Evolutionary conservation across 2,888 invertebrate species (phyloP).

Genomic region (Ecdyonurus torrentis): DNA sequence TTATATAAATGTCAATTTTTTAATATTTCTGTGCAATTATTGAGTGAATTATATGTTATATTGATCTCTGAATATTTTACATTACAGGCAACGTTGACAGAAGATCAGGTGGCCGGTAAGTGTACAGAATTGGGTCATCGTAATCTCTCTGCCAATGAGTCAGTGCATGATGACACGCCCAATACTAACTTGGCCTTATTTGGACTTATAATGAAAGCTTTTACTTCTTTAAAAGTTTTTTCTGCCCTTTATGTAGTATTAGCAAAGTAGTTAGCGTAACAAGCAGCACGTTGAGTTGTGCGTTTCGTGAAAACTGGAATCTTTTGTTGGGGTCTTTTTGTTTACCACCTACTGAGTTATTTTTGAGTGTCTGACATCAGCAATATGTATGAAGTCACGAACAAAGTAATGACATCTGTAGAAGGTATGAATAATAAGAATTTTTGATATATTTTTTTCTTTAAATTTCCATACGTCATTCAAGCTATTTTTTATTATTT

Average conservation of each 20-base stretch:
- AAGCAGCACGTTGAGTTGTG: background rate
- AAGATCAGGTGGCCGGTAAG: conserved; percentile 87
- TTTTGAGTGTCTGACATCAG: conserved; percentile 1
- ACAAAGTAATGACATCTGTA: conserved; percentile 54
- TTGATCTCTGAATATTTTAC: conserved; percentile 6
- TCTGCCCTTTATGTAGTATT: background rate
- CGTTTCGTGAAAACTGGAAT: conserved; percentile 6
- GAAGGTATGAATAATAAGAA: conserved; percentile 39
- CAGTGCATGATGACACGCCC: conserved; percentile 19
- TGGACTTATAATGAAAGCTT: conserved; percentile 20
- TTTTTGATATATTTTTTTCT: background rate
- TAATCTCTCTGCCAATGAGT: conserved; percentile 14
- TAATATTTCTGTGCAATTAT: background rate
- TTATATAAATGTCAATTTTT: background rate
- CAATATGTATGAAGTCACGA: conserved; percentile 52
- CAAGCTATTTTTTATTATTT: too few relatives aligned
- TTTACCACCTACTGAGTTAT: conserved; percentile 3
- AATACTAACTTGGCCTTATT: conserved; percentile 23
- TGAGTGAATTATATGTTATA: background rate
- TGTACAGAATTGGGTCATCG: conserved; percentile 25
- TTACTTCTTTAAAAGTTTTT: conserved; percentile 8
- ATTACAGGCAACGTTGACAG: conserved; percentile 69
- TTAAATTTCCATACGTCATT: background rate
- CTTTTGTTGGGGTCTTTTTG: conserved; percentile 5
- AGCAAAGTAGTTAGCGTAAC: background rate